phyloP scores from a whole-genome alignment of 2,888 invertebrate genomes.

The Drosophila prolongata region DNA sequence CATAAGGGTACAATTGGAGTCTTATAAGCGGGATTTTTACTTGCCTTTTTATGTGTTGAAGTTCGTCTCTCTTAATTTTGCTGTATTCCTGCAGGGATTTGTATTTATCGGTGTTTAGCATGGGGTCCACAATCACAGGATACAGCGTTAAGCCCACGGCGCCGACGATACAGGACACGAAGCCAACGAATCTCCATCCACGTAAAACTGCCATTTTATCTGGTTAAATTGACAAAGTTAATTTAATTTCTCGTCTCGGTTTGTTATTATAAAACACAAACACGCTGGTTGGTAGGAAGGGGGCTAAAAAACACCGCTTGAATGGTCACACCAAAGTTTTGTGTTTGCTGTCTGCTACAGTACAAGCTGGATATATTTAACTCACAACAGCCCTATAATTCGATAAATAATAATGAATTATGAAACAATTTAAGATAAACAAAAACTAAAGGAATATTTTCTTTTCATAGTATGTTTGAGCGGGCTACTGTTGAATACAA shows the following conservation, averaged over 20 bases:
- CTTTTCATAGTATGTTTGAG: no score
- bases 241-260: conserved; percentile 4
- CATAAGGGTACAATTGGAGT: neutral
- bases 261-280: conserved; percentile 56
- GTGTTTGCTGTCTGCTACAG: neutral
- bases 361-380: no score
- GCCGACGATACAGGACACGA: conserved; percentile 86
- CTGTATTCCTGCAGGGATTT: conserved; percentile 63
- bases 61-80: conserved; percentile 42
- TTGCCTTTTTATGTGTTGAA: conserved; percentile 45
- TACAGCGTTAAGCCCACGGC: conserved; percentile 86
- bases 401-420: no score
- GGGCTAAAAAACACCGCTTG: conserved; percentile 39
- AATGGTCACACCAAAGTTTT: conserved; percentile 3
- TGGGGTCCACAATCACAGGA: conserved; percentile 87
- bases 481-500: no score
- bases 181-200: conserved; percentile 86
- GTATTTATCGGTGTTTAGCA: conserved; percentile 87
- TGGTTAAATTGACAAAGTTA: conserved; percentile 1
- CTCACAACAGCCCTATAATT: no score
- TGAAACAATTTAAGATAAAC: no score
- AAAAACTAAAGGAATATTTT: no score
- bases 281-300: conserved; percentile 51
- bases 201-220: conserved; percentile 80
- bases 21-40: conserved; percentile 18